Evolutionary conservation across 2,888 invertebrate genomes (phyloP), one percentile per base, ranked within the genome.

Genomic region (Limnephilus auricula): DNA sequence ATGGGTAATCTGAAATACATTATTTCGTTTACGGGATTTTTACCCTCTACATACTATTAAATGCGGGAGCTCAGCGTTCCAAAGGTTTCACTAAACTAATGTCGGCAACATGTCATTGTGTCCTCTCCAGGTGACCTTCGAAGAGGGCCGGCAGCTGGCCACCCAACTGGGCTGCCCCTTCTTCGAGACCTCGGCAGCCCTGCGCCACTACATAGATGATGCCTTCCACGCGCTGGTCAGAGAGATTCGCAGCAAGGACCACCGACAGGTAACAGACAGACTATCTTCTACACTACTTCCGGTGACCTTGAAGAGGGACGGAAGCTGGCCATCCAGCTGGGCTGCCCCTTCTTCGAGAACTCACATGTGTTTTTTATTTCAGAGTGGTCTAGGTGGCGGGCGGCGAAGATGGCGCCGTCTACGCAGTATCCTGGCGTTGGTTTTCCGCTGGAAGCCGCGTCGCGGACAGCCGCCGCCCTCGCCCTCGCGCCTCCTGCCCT

Each of bases 101-200:
- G 2, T 5, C n/a, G 25, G 65, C 18, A 25, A 0, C 65, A n/a
- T 65, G 2, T 65, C 25, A 45, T 45, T 45, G 45, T 65, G 9
- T 65, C 65, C 18, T 65, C 9, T 37, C 12, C 94, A 98, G 97
- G 98, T 98, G 92, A 97, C 97, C 78, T 97, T 97, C 34, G 98
- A 98, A 94, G 98, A 98, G 94, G 99, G 98, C 10, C 97, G 97
- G 94, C 97, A 98, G 30, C 95, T 99, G 93, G 98, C 98, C 2
- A 96, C 97, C 91, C 98, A 98, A 94, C 97, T 98, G 91, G 98
- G 98, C 0, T 98, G 98, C 94, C 98, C 98, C 18, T 99, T 99
- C 95, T 98, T 98, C 94, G 99, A 99, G 95, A 99, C 98, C 9
- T 98, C 98, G 2, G 98, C 99, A 6, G 98, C 98, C 45, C 95